Percentiles rank a stretch among this genome's conserved stretches.
phyloP scores from a whole-genome alignment of 2,888 invertebrate species.

The Clepsis dumicolana region DNA sequence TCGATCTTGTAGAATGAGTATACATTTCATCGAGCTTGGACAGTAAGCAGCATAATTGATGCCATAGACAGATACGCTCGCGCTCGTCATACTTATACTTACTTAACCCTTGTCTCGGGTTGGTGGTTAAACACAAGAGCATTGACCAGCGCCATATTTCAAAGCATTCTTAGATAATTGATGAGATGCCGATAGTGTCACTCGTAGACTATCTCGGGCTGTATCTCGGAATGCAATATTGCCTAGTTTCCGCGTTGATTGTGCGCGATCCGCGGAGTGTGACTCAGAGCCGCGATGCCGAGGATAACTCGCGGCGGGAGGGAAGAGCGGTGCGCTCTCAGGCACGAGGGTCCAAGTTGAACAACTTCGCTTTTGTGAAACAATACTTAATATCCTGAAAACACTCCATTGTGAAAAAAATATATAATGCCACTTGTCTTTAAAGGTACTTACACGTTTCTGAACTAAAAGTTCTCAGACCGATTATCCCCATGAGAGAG shows the following conservation, averaged over 20 bases:
- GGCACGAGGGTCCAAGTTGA: not conserved
- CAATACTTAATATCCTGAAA: too few species aligned
- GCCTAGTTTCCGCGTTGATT: conserved; percentile 24
- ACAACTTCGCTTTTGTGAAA: not conserved
- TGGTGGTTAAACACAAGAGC: not conserved
- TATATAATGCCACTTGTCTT: too few species aligned
- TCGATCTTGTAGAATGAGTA: too few species aligned
- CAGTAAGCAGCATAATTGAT: too few species aligned
- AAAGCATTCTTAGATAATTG: not conserved
- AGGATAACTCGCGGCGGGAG: not conserved
- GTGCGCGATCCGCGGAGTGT: conserved; percentile 8
- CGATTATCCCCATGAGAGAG: not conserved
- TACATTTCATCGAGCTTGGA: too few species aligned
- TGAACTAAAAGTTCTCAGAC: not conserved
- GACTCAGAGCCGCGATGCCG: not conserved
- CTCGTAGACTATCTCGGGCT: conserved; percentile 16
- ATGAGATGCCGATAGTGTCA: conserved; percentile 6
- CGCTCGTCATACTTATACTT: too few species aligned
- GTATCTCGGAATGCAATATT: conserved; percentile 1
- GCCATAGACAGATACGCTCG: too few species aligned
- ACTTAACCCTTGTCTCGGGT: too few species aligned
- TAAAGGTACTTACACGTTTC: too few species aligned
- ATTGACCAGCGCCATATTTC: not conserved
- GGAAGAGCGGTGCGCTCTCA: not conserved
- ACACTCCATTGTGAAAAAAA: too few species aligned